Conservation (phyloP, 2,797 vertebrate species). For the Dermochelys coriacea region DNA sequence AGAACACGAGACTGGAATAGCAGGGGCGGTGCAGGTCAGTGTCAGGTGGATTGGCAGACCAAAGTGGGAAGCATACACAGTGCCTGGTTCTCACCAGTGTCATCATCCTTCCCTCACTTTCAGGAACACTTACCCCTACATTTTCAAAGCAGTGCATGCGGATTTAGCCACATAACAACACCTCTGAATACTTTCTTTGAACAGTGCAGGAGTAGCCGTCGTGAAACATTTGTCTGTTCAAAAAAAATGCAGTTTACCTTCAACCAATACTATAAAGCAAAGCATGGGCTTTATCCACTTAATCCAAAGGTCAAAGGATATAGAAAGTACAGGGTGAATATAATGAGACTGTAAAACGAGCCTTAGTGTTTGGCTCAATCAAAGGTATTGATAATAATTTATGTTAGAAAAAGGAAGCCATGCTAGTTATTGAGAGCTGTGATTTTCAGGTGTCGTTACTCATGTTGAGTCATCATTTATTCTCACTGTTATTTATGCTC, state of each 20-base stretch:
- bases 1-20: not conserved
- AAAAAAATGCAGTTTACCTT: constrained; percentile 14
- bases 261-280: constrained; percentile 39
- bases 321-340: constrained; percentile 20
- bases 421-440: not conserved
- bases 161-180: not conserved
- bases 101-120: not conserved
- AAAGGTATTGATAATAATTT: not conserved
- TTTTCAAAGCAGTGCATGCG: not conserved
- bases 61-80: not conserved
- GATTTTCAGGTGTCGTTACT: not conserved
- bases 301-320: constrained; percentile 42
- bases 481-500: not conserved
- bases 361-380: not conserved
- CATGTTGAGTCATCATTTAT: not conserved
- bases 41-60: not conserved
- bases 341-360: not conserved
- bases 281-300: constrained; percentile 38
- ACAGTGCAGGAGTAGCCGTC: constrained; percentile 33
- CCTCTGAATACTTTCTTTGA: not conserved
- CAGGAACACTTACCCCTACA: not conserved
- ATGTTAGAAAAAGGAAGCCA: not conserved
- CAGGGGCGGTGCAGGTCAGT: not conserved
- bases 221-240: constrained; percentile 32
- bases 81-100: not conserved